Conservation (phyloP, 2,113 vertebrate genomes). For the Ciconia stormi region DNA sequence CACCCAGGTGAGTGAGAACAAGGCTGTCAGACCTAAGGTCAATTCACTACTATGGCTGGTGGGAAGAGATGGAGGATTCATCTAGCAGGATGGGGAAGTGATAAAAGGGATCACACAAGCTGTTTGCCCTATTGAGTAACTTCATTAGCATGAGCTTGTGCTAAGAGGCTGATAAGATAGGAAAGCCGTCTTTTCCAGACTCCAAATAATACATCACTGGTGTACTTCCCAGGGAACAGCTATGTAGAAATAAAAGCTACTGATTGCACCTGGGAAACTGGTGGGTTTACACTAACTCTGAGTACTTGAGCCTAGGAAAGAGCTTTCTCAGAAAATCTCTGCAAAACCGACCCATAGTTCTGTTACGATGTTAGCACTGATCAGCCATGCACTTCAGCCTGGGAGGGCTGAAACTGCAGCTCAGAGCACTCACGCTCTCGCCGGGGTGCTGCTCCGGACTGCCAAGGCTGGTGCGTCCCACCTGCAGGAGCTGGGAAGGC, state of each 20-base stretch:
- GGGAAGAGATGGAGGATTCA: background rate
- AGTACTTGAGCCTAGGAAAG: background rate
- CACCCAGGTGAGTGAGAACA: fast-evolving
- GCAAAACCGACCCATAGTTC: background rate
- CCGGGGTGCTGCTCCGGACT: fast-evolving
- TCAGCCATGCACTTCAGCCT: background rate
- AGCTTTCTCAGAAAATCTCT: background rate
- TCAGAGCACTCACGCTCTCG: background rate
- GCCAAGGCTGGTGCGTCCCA: fast-evolving
- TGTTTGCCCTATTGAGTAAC: background rate
- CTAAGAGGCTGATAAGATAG: background rate
- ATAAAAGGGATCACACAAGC: background rate
- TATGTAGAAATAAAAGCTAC: background rate
- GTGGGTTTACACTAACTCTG: background rate
- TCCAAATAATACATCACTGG: background rate
- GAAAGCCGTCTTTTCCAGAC: background rate
- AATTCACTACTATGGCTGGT: background rate
- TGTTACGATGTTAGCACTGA: background rate
- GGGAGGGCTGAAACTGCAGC: background rate
- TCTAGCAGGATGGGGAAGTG: background rate
- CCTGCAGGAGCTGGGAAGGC: background rate
- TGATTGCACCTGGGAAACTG: background rate
- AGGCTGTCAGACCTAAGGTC: background rate
- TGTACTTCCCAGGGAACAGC: background rate
- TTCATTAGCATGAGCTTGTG: background rate